phyloP scores from a whole-genome alignment of 2,888 invertebrate genomes.

The Microdon myrmicae region DNA sequence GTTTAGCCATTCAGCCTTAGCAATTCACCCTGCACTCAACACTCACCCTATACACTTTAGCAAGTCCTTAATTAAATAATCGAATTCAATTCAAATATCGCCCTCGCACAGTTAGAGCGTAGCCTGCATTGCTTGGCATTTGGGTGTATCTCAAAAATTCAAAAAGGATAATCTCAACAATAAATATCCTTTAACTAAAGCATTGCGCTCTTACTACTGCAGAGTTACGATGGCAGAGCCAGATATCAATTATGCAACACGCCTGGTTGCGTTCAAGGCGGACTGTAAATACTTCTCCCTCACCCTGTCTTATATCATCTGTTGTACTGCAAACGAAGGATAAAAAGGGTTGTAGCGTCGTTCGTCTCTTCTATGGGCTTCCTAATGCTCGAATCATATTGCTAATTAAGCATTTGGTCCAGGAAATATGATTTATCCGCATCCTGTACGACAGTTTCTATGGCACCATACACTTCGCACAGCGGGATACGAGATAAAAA shows the following conservation, averaged over 20 bases:
- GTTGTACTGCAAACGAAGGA: conserved; percentile 27
- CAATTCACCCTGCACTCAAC: conserved; percentile 8
- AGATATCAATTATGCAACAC: conserved; percentile 45
- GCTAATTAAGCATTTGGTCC: conserved; percentile 53
- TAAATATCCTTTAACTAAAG: conserved; percentile 38
- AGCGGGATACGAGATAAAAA: conserved; percentile 13
- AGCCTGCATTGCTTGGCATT: conserved; percentile 1
- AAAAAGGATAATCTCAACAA: conserved; percentile 49
- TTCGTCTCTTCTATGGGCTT: conserved; percentile 11
- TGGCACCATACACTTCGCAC: conserved; percentile 32
- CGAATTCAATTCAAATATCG: conserved; percentile 50
- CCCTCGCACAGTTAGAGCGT: conserved; percentile 25
- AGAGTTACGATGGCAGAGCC: conserved; percentile 9
- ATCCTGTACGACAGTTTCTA: conserved; percentile 45
- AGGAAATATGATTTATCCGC: conserved; percentile 54
- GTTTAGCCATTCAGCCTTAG: background rate
- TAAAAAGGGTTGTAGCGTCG: conserved; percentile 41
- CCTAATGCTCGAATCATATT: conserved; percentile 44
- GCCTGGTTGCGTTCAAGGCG: conserved; percentile 21
- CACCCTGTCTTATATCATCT: too few relatives aligned
- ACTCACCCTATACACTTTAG: conserved; percentile 36
- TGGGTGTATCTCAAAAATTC: conserved; percentile 41
- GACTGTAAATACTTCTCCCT: conserved; percentile 19
- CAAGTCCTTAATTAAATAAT: conserved; percentile 52
- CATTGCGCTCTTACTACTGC: too few relatives aligned